Evolutionary conservation across 2,888 invertebrate species (phyloP), one percentile per base, ranked within the genome.

Genomic region (Agrotis exclamationis): DNA sequence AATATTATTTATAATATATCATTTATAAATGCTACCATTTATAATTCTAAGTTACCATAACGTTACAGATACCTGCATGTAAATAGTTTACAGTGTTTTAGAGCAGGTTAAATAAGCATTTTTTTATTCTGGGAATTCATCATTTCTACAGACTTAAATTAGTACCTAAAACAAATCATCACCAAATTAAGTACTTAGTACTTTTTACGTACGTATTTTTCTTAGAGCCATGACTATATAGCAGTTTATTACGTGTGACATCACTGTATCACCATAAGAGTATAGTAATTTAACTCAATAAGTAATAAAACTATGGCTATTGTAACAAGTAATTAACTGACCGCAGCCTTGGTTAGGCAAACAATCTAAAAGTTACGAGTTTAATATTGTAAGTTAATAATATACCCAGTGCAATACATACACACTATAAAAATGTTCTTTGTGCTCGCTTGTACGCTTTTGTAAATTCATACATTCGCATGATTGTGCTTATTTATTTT

Each of bases 391-490:
- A 51, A 39, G n/a, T 54, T 53, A 45, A 53, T 68, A 58, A 54
- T 51, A n/a, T 47, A 53, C 53, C 39, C 39, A 57, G 79, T 82
- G 79, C 51, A 72, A 78, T 82, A 78, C 28, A n/a, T 58, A 51
- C 13, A 16, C 45, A 71, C 1, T 57, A 24, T 57, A 50, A 44
- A 60, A 57, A 33, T 39, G 20, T 28, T 63, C 16, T 28, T 28
- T 62, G 44, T 65, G 67, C 63, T 69, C 50, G 63, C 72, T 74
- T 66, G 53, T 70, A 74, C 62, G 69, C 76, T 70, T 74, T 74
- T 74, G 82, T 84, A 67, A 79, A 75, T 80, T 76, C 18, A 70
- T 47, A 56, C 45, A 73, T 71, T 67, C 24, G 59, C 58, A 70
- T 62, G 59, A 70, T 67, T 68, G 45, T 72, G 71, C 72, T 76